Base-by-base conservation (phyloP, 2,888 invertebrate species). In the Aphodius granarius region DNA sequence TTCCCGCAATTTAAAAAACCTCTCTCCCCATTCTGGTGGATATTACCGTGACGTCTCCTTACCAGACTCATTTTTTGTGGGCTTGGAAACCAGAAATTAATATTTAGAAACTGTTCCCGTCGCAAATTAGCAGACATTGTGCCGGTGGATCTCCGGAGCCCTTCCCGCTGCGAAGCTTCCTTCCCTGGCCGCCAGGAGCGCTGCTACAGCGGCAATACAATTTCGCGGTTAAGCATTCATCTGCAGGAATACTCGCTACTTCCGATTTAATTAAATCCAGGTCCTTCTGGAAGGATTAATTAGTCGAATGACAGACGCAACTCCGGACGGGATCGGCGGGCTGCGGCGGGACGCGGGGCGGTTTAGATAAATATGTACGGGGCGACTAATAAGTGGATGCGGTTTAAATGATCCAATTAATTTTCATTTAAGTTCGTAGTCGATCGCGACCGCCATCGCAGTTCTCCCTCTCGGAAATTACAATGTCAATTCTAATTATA, bases 221-320 rank as follows among this genome's bases (percentile, higher is more conserved):
- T 80, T 80, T 82, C 80, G 78, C 80, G 80, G 82, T 81, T 76
- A 81, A 83, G 82, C 81, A 82, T 83, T 83, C 83, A 81, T 77
- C 83, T 82, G 82, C 83, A 80, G 82, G 82, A 83, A 84, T 83
- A 82, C 81, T 83, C 68, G 83, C 83, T 83, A 84, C 83, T 85
- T 84, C 83, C 83, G 84, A 85, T 85, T 84, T 85, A 85, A 85
- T 85, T 85, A 85, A 84, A 84, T 78, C 82, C 83, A 81, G 83
- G 83, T 84, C 83, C 84, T 84, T 83, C 83, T 82, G 82, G 82
- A 83, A 83, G 84, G 84, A 84, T 85, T 85, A 85, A 85, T 85
- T 85, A 85, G 84, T 83, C 82, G 81, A 84, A 83, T 84, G 84
- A 84, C 83, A 83, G 85, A 83, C 82, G 83, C 83, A 82, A 83